Conservation (phyloP, 2,888 invertebrate species). For the Trichogramma dendrolimi region DNA sequence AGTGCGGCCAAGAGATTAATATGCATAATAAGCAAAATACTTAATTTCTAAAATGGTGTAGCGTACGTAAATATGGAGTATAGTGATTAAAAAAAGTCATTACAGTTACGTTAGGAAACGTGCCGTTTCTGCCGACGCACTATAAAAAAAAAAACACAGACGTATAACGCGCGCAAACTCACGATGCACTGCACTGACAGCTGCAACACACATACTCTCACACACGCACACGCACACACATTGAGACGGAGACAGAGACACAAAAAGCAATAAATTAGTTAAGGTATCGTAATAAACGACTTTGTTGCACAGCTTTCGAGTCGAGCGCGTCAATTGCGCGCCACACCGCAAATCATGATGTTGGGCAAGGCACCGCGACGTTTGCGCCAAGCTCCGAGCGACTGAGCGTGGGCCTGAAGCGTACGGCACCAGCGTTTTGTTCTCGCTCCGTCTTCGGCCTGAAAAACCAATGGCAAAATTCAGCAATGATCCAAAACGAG, state of each 20-base stretch:
- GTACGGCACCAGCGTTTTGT: constrained; percentile 88
- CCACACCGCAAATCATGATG: constrained; percentile 85
- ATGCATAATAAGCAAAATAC: too few species aligned
- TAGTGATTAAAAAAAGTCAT: too few species aligned
- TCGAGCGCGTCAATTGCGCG: constrained; percentile 38
- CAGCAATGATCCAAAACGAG: background rate
- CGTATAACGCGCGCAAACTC: too few species aligned
- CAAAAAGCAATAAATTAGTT: too few species aligned
- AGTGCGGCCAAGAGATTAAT: too few species aligned
- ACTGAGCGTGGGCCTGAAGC: constrained; percentile 85
- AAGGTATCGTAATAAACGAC: background rate
- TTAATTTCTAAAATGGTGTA: too few species aligned
- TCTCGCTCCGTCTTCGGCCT: constrained; percentile 85
- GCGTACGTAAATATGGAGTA: too few species aligned
- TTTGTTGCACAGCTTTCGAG: background rate
- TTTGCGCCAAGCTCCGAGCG: constrained; percentile 88
- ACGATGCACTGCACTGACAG: background rate
- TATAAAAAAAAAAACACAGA: constrained; percentile 32
- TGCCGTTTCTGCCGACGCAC: constrained; percentile 46
- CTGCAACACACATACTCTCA: constrained; percentile 17
- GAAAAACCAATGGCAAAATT: constrained; percentile 39
- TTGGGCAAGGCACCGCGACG: constrained; percentile 91
- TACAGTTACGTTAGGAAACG: constrained; percentile 48
- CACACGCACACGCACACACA: background rate
- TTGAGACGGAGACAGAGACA: background rate